phyloP scores from a whole-genome alignment of 1,140 invertebrate genomes.

The Pachyrhynchus sulphureomaculatus region DNA sequence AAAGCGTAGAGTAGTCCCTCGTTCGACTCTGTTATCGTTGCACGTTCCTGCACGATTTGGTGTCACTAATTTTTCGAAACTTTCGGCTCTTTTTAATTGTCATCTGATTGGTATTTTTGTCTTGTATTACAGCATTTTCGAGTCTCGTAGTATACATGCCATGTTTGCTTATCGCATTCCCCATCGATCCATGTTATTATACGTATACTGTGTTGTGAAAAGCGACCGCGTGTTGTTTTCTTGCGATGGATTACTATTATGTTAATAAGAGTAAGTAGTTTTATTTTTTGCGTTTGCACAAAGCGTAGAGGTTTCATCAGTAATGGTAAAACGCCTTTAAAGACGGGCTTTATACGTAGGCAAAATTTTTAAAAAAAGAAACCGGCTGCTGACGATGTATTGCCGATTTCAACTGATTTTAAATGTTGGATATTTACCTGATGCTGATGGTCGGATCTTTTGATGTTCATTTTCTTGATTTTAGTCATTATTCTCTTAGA shows the following conservation, averaged over 20 bases:
- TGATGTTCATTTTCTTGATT: no score
- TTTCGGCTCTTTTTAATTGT: constrained; percentile 18
- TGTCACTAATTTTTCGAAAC: constrained; percentile 13
- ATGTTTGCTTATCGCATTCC: constrained; percentile 20
- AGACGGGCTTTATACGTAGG: constrained; percentile 21
- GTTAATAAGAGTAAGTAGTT: constrained; percentile 36
- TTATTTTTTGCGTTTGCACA: constrained; percentile 21
- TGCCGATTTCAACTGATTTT: neutral
- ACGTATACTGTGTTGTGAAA: constrained; percentile 31
- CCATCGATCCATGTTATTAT: constrained; percentile 1
- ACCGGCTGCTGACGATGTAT: neutral
- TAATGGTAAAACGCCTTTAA: constrained; percentile 4
- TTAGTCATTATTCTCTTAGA: no score
- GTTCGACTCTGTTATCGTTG: constrained; percentile 8
- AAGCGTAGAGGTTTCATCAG: constrained; percentile 1
- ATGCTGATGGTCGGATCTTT: no score
- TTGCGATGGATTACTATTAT: constrained; percentile 31
- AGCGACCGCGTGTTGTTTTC: constrained; percentile 27
- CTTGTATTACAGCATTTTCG: constrained; percentile 6
- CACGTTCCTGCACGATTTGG: neutral
- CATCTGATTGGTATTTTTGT: constrained; percentile 19
- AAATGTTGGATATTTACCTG: no score
- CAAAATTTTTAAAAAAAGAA: constrained; percentile 7
- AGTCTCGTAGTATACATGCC: constrained; percentile 22
- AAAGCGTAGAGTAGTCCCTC: constrained; percentile 20